Conservation (phyloP, 23 tunicate genomes). For the Corella eumyota region DNA sequence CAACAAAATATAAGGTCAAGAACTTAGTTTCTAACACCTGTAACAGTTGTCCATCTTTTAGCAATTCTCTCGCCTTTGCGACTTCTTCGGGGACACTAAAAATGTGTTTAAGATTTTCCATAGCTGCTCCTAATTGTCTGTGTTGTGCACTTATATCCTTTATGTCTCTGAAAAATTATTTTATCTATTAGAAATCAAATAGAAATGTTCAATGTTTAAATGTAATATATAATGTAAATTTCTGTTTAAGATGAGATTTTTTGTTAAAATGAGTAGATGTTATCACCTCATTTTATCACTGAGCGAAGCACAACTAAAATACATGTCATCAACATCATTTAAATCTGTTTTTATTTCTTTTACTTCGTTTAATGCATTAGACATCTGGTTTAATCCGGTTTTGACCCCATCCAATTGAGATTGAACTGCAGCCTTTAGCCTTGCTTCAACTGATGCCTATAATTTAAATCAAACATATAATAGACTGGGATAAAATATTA, state of each 20-base stretch:
- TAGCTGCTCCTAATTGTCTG: conserved; percentile 89
- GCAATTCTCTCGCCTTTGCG: conserved; percentile 63
- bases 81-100: conserved; percentile 95
- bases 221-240: not conserved
- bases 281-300: conserved; percentile 93
- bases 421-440: conserved; percentile 97
- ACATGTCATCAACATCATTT: conserved; percentile 85
- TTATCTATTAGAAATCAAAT: not conserved
- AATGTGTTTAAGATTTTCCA: conserved; percentile 93
- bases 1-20: too few species aligned
- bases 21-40: too few species aligned
- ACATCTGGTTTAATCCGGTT: conserved; percentile 77
- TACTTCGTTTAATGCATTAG: conserved; percentile 77
- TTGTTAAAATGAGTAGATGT: not conserved
- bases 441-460: conserved; percentile 93
- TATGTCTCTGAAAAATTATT: conserved; percentile 51
- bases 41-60: conserved; percentile 54
- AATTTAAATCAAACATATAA: not conserved
- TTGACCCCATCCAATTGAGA: conserved; percentile 97
- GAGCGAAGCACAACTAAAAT: conserved; percentile 55
- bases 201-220: not conserved
- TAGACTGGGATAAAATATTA: not conserved
- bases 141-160: conserved; percentile 92
- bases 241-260: not conserved
- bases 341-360: conserved; percentile 59